phyloP scores from a whole-genome alignment of 2,113 vertebrate species.

The Sceloporus undulatus region DNA sequence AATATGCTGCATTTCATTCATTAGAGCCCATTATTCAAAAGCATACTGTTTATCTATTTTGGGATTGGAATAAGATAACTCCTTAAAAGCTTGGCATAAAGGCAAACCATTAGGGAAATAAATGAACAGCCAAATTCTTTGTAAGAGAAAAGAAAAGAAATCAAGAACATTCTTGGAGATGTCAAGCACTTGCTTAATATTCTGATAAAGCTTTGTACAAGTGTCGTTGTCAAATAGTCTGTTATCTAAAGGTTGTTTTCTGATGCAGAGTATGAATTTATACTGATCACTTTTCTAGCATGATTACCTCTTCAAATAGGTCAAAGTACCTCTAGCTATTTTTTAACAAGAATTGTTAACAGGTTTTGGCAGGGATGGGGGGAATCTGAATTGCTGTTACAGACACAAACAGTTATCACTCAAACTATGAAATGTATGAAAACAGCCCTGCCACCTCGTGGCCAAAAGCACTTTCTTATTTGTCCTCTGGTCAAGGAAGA shows the following conservation, averaged over 20 bases:
- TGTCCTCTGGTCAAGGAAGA: not conserved
- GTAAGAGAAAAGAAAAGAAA: not conserved
- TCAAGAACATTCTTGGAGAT: not conserved
- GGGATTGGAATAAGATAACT: not conserved
- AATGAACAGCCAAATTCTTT: not conserved
- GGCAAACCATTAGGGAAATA: not conserved
- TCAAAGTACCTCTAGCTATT: not conserved
- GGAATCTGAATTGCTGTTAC: not conserved
- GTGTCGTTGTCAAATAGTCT: too few species aligned
- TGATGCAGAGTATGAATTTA: not conserved
- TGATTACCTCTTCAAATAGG: not conserved
- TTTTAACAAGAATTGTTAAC: not conserved
- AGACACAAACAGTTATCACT: not conserved
- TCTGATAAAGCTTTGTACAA: too few species aligned
- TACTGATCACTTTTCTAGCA: not conserved
- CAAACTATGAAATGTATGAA: not conserved
- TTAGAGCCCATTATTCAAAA: not conserved
- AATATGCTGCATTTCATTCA: not conserved
- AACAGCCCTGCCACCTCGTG: slow-evolving; percentile 13
- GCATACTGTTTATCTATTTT: not conserved
- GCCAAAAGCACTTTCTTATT: not conserved
- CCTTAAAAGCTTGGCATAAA: not conserved
- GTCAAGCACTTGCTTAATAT: not conserved
- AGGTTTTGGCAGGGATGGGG: not conserved
- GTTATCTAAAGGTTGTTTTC: not conserved